phyloP scores from a whole-genome alignment of 2,888 invertebrate species.

The Tetropium fuscum region DNA sequence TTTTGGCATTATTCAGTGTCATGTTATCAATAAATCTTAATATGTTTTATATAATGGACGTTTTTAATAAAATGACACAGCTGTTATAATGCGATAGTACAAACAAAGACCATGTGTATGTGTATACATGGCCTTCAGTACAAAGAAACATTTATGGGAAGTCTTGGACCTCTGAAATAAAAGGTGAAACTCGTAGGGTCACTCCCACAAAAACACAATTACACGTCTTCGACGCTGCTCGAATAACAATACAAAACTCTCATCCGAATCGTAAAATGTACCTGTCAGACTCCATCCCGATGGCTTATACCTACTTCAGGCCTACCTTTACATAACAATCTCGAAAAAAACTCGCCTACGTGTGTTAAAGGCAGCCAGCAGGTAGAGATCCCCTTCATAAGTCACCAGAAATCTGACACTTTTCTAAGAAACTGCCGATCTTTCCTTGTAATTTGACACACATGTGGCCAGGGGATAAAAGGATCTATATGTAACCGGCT shows the following conservation, averaged over 20 bases:
- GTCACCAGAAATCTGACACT: constrained; percentile 25
- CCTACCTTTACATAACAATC: constrained; percentile 24
- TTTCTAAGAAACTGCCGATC: constrained; percentile 24
- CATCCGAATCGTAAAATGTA: constrained; percentile 20
- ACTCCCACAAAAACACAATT: constrained; percentile 14
- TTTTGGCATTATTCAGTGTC: no score
- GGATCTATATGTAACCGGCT: constrained; percentile 4
- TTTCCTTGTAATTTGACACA: constrained; percentile 26
- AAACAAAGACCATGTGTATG: no score
- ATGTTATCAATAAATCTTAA: no score
- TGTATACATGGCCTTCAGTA: no score
- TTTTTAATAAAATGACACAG: no score
- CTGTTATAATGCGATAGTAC: no score
- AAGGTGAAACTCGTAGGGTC: not conserved
- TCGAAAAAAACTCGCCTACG: constrained; percentile 6
- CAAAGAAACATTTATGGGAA: no score
- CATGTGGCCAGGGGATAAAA: constrained; percentile 14
- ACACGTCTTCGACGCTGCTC: constrained; percentile 7
- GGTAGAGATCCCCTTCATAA: constrained; percentile 24
- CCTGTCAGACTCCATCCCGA: constrained; percentile 9
- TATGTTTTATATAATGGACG: no score
- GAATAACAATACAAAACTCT: constrained; percentile 11
- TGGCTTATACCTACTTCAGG: constrained; percentile 14
- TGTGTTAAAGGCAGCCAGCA: constrained; percentile 17
- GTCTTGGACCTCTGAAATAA: not conserved